A percentile compares a stretch with the other conserved stretches of the same genome.
phyloP scores from a whole-genome alignment of 2,113 vertebrate species.

The Pontoporia blainvillei region DNA sequence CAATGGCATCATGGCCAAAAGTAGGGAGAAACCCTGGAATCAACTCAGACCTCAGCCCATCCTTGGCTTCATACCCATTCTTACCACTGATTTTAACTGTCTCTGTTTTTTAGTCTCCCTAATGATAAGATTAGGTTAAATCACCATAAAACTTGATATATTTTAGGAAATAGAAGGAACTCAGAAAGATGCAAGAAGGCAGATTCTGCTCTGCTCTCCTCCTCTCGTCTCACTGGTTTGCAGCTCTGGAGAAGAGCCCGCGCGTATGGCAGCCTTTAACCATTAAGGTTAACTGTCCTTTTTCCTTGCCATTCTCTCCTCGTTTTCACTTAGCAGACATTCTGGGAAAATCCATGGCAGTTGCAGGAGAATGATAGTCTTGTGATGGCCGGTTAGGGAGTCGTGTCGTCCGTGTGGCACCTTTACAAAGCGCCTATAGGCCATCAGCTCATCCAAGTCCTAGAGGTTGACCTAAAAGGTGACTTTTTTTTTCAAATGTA shows the following conservation, averaged over 20 bases:
- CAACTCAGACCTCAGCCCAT: fast-evolving
- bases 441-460: neutral
- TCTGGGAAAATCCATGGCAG: no score
- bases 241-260: no score
- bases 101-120: neutral
- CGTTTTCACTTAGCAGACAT: neutral
- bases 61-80: neutral
- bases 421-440: neutral
- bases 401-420: neutral
- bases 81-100: neutral
- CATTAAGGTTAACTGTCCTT: neutral
- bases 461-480: neutral
- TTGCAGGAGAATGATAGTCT: neutral
- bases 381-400: no score
- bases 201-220: neutral
- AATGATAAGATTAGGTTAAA: neutral
- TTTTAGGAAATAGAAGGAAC: neutral
- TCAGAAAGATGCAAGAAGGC: neutral
- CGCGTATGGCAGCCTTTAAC: neutral
- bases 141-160: neutral
- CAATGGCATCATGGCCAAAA: neutral
- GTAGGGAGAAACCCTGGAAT: neutral
- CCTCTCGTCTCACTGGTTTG: neutral
- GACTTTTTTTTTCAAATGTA: neutral
- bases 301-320: neutral